Evolutionary conservation across 2,888 invertebrate genomes (phyloP).

Genomic region (Mesodorylaimus sp.): DNA sequence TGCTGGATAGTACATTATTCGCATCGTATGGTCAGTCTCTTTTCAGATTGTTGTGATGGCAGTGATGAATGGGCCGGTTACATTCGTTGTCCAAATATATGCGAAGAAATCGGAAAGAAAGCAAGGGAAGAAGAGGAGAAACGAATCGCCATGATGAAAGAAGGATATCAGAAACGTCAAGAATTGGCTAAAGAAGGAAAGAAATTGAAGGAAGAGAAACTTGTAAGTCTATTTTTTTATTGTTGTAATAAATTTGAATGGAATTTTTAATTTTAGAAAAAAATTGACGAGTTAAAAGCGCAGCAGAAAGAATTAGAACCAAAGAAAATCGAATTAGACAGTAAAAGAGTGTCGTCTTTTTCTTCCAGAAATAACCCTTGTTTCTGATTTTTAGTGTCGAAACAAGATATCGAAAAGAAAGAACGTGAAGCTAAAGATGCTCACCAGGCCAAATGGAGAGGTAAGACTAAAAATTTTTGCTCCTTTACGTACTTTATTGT

Average conservation of each 20-base stretch:
- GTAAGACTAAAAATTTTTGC: no score
- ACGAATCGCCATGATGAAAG: conserved; percentile 51
- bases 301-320: conserved; percentile 38
- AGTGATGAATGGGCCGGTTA: conserved; percentile 41
- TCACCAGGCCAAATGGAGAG: conserved; percentile 34
- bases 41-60: conserved; percentile 54
- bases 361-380: no score
- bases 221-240: conserved; percentile 20
- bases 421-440: conserved; percentile 46
- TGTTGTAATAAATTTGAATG: neutral
- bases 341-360: conserved; percentile 1
- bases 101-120: conserved; percentile 40
- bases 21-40: no score
- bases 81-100: conserved; percentile 53
- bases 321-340: conserved; percentile 5
- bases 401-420: conserved; percentile 52
- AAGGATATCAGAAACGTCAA: conserved; percentile 54
- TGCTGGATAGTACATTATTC: no score
- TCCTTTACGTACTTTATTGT: no score
- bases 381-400: conserved; percentile 26
- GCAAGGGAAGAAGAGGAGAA: conserved; percentile 44
- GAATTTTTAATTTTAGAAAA: conserved; percentile 34
- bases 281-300: conserved; percentile 49
- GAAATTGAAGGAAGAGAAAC: conserved; percentile 51
- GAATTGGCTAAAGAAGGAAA: conserved; percentile 58